These are phyloP conservation scores for Mesodorylaimus sp. DNA, from an alignment of 2,888 invertebrate genomes.

Conservation along the genomic window DNA sequence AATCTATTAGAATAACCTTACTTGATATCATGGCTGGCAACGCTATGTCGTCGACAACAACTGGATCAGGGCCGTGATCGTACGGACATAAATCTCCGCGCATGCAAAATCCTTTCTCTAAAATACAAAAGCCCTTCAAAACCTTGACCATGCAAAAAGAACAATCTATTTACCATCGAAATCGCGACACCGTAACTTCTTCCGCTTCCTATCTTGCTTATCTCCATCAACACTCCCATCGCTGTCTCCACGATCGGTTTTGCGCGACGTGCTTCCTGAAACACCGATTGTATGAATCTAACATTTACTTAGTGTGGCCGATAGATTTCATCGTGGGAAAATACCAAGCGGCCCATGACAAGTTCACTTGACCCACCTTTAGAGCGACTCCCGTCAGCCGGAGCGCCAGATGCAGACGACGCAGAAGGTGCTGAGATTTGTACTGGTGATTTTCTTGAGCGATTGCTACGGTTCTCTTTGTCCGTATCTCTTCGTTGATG, in stretches of 20 bases:
- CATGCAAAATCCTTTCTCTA: slow-evolving; percentile 86
- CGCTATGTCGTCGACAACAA: slow-evolving; percentile 70
- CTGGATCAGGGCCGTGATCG: slow-evolving; percentile 89
- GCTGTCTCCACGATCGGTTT: slow-evolving; percentile 15
- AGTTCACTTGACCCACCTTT: too few relatives aligned
- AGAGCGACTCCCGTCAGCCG: too few relatives aligned
- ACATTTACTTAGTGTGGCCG: too few relatives aligned
- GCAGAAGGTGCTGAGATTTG: too few relatives aligned
- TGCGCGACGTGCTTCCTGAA: slow-evolving; percentile 13
- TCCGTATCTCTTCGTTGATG: too few relatives aligned
- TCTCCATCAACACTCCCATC: slow-evolving; percentile 9
- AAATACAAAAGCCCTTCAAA: slow-evolving; percentile 16
- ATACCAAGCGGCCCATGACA: too few relatives aligned
- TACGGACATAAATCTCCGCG: slow-evolving; percentile 85
- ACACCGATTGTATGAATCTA: too few relatives aligned
- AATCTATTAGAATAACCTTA: neutral
- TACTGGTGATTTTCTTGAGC: too few relatives aligned
- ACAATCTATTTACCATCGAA: slow-evolving; percentile 52
- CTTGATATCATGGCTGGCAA: slow-evolving; percentile 1
- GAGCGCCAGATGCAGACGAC: too few relatives aligned
- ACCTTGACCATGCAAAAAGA: neutral
- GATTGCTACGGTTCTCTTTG: too few relatives aligned
- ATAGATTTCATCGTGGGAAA: too few relatives aligned
- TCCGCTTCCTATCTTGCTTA: slow-evolving; percentile 4
- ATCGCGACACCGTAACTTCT: slow-evolving; percentile 50